These are phyloP conservation scores for Laticauda colubrina DNA, from an alignment of 2,113 vertebrate species.

Conservation along the genomic window DNA sequence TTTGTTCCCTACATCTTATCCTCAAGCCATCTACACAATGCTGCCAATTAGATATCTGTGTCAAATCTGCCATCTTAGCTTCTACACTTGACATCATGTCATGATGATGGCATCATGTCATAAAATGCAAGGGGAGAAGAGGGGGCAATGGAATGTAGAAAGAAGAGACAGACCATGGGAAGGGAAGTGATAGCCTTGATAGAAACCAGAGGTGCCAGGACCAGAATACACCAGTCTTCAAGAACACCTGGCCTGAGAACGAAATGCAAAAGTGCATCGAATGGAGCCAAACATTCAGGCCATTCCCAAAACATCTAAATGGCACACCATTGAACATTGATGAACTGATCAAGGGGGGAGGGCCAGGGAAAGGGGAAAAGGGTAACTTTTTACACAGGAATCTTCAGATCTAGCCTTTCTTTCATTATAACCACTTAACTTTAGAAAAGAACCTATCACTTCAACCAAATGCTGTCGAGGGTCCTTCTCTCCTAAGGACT, in stretches of 20 bases:
- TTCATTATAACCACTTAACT: background rate
- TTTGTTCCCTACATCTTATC: background rate
- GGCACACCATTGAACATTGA: background rate
- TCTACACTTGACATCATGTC: background rate
- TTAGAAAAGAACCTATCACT: background rate
- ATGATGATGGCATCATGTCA: background rate
- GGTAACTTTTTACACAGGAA: too few species aligned
- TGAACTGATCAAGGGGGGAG: background rate
- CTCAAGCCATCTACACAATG: background rate
- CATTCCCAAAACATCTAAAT: background rate
- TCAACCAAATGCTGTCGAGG: background rate
- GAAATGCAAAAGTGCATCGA: background rate
- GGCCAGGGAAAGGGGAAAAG: background rate
- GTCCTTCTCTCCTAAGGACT: background rate
- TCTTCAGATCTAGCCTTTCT: background rate
- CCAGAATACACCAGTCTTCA: background rate
- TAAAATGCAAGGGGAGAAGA: background rate
- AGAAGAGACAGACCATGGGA: background rate
- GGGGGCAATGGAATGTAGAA: background rate
- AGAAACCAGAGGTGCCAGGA: background rate
- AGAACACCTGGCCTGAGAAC: background rate
- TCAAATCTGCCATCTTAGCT: background rate
- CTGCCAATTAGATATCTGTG: background rate
- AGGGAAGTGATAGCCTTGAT: background rate
- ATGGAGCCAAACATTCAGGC: background rate